A percentile compares a stretch with the other conserved stretches of the same genome.
Conservation (phyloP, 2,888 invertebrate genomes). For the Sussaba pulchella region DNA sequence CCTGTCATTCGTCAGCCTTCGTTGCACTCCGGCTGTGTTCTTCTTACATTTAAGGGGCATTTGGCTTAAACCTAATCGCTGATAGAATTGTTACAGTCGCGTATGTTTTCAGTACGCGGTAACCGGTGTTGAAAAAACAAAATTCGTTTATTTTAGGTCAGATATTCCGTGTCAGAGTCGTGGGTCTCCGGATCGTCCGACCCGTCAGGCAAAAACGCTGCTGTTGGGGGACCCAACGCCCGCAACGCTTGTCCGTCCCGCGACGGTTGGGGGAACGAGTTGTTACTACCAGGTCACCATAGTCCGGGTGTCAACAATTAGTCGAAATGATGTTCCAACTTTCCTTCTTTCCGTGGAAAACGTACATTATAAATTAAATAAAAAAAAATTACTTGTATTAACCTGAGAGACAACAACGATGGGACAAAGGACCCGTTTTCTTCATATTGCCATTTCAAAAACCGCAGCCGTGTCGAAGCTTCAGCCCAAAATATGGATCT, state of each 20-base stretch:
- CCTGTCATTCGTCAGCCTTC: not conserved
- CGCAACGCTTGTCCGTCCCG: constrained; percentile 41
- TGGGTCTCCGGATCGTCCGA: constrained; percentile 21
- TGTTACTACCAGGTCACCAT: constrained; percentile 78
- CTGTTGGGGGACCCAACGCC: constrained; percentile 48
- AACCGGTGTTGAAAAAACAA: constrained; percentile 8
- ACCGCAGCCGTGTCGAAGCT: too few relatives aligned
- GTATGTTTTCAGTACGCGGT: constrained; percentile 19
- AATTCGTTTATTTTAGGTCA: constrained; percentile 34
- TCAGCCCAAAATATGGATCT: too few relatives aligned
- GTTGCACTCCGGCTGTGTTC: not conserved
- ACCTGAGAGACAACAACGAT: too few relatives aligned
- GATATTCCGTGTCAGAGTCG: constrained; percentile 33
- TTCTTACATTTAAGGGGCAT: not conserved
- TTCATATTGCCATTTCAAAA: too few relatives aligned
- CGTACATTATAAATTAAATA: constrained; percentile 44
- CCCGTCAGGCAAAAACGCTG: constrained; percentile 64
- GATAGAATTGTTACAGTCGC: constrained; percentile 13
- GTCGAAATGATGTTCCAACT: constrained; percentile 80
- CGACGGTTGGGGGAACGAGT: constrained; percentile 72
- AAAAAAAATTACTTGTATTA: constrained; percentile 27
- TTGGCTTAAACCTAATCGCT: not conserved
- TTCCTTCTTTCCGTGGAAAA: not conserved
- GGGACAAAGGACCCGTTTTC: too few relatives aligned
- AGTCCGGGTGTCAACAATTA: constrained; percentile 82